Evolutionary conservation across 2,888 invertebrate species (phyloP).

Genomic region (Nebria salina): DNA sequence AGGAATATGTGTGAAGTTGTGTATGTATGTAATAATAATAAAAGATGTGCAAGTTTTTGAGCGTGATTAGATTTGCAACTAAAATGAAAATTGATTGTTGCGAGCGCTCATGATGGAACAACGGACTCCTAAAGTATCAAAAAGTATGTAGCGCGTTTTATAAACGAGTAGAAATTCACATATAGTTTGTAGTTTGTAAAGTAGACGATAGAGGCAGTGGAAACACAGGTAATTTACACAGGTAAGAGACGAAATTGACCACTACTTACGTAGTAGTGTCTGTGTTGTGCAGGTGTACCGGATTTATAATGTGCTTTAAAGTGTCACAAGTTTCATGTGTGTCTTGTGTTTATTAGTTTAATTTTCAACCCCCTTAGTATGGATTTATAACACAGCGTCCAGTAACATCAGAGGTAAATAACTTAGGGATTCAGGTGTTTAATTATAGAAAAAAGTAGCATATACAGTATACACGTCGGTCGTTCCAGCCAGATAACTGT

Average conservation of each 20-base stretch:
- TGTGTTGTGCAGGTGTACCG: constrained; percentile 50
- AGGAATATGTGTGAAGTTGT: too few relatives aligned
- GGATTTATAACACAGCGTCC: constrained; percentile 39
- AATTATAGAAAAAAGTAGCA: constrained; percentile 38
- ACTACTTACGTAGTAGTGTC: constrained; percentile 51
- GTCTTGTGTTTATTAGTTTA: constrained; percentile 48
- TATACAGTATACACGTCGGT: constrained; percentile 52
- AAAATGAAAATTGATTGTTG: not conserved
- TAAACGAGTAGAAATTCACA: constrained; percentile 5
- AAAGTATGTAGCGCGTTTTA: constrained; percentile 20
- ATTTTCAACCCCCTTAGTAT: constrained; percentile 38
- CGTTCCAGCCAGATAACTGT: constrained; percentile 53
- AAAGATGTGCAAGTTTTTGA: too few relatives aligned
- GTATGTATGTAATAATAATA: too few relatives aligned
- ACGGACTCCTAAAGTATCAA: not conserved
- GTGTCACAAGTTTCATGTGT: constrained; percentile 50
- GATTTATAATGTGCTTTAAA: constrained; percentile 52
- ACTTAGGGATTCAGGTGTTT: constrained; percentile 22
- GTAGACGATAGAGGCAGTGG: constrained; percentile 47
- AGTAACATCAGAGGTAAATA: constrained; percentile 27
- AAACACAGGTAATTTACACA: constrained; percentile 50
- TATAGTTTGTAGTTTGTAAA: constrained; percentile 36
- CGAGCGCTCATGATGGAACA: not conserved
- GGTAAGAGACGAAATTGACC: constrained; percentile 49
- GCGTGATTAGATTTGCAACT: too few relatives aligned